Percentiles rank a stretch among this genome's conserved stretches.
Evolutionary conservation across 2,888 invertebrate genomes (phyloP).

Genomic region (Drosophila leonis): DNA sequence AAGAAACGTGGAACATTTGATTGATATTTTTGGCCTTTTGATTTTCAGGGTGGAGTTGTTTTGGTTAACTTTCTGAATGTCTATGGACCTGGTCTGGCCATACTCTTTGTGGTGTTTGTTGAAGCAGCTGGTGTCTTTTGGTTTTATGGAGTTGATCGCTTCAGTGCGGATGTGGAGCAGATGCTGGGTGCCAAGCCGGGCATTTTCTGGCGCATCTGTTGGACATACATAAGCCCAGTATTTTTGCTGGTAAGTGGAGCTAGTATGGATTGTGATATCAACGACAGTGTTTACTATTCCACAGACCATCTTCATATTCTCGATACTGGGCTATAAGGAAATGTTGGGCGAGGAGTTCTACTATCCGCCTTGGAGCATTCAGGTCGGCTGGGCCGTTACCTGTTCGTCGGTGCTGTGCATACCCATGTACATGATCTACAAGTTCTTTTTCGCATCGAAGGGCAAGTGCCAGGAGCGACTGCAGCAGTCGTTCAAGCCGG

Average conservation of each 20-base stretch:
- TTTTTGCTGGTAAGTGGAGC: constrained; percentile 89
- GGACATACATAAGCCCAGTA: constrained; percentile 94
- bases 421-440: constrained; percentile 93
- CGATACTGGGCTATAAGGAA: constrained; percentile 92
- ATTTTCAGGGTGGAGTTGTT: constrained; percentile 92
- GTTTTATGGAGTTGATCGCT: constrained; percentile 94
- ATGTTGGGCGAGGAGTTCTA: constrained; percentile 90
- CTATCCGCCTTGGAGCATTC: constrained; percentile 93
- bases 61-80: constrained; percentile 94
- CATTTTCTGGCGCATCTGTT: constrained; percentile 93
- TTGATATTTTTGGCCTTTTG: not conserved
- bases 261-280: fast-evolving
- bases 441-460: constrained; percentile 89
- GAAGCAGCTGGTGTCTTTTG: constrained; percentile 96
- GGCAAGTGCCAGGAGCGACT: constrained; percentile 85
- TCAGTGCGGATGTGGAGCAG: constrained; percentile 92
- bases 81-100: constrained; percentile 94
- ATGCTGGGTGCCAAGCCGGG: constrained; percentile 94
- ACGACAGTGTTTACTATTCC: not conserved
- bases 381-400: constrained; percentile 93
- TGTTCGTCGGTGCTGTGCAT: constrained; percentile 94
- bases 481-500: constrained; percentile 81
- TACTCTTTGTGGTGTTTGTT: constrained; percentile 95
- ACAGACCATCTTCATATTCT: constrained; percentile 93
- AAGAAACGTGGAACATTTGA: not conserved